Evolutionary conservation across 2,888 invertebrate genomes (phyloP).

Genomic region (Monopis laevigella): DNA sequence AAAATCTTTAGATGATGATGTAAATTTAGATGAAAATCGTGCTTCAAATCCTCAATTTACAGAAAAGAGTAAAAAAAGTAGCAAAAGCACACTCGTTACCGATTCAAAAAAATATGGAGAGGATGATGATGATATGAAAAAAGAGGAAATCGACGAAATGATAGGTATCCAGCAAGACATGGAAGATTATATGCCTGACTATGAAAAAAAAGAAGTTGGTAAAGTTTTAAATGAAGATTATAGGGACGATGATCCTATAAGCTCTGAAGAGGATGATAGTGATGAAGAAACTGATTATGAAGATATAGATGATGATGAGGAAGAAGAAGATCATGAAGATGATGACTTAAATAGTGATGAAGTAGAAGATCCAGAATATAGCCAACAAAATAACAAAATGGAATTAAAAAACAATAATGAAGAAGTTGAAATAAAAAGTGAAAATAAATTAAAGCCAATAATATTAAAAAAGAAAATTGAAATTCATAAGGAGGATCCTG

Average conservation of each 20-base stretch:
- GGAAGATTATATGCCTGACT: slow-evolving; percentile 45
- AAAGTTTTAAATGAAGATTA: slow-evolving; percentile 2
- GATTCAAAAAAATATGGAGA: slow-evolving; percentile 52
- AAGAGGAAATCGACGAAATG: slow-evolving; percentile 47
- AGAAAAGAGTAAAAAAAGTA: slow-evolving; percentile 50
- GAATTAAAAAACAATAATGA: slow-evolving; percentile 13
- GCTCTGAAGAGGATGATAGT: not conserved
- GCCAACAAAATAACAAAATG: slow-evolving; percentile 24
- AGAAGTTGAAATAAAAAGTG: not conserved
- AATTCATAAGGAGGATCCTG: slow-evolving; percentile 50
- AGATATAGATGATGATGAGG: slow-evolving; percentile 21
- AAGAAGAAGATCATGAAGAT: slow-evolving; percentile 21
- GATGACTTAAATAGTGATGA: slow-evolving; percentile 19
- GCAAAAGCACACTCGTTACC: slow-evolving; percentile 51
- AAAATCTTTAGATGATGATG: slow-evolving; percentile 25
- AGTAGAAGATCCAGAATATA: slow-evolving; percentile 23
- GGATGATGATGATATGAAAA: slow-evolving; percentile 35
- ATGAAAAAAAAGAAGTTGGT: slow-evolving; percentile 36
- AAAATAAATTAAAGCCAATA: slow-evolving; percentile 31
- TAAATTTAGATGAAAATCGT: slow-evolving; percentile 15
- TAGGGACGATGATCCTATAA: slow-evolving; percentile 12
- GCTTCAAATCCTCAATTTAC: slow-evolving; percentile 32
- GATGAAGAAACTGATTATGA: slow-evolving; percentile 21
- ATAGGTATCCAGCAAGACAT: slow-evolving; percentile 46
- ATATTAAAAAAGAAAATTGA: slow-evolving; percentile 44